These are phyloP conservation scores for Epistrophe grossulariae DNA, from an alignment of 2,888 invertebrate genomes.

Conservation along the genomic window DNA sequence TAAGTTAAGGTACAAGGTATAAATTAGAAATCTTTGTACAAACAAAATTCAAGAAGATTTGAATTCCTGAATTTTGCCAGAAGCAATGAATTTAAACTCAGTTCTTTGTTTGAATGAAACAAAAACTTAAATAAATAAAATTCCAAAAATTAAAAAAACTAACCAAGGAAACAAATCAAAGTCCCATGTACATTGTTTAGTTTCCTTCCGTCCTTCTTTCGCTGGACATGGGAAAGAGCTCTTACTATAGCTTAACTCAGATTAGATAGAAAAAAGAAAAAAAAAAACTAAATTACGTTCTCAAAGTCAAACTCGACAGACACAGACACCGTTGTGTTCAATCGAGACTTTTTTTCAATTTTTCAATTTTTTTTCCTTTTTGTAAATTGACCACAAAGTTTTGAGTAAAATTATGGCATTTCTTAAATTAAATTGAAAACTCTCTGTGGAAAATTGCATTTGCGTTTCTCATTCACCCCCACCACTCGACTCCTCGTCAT, in stretches of 20 bases:
- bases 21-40: too few species aligned
- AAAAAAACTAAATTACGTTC: slow-evolving; percentile 11
- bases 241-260: not conserved
- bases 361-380: slow-evolving; percentile 9
- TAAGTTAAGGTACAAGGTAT: too few species aligned
- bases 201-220: not conserved
- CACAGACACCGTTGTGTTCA: slow-evolving; percentile 5
- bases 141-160: not conserved
- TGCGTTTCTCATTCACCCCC: not conserved
- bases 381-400: slow-evolving; percentile 49
- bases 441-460: slow-evolving; percentile 63
- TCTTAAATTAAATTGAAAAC: slow-evolving; percentile 57
- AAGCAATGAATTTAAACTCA: not conserved
- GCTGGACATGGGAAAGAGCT: not conserved
- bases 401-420: slow-evolving; percentile 38
- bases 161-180: not conserved
- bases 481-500: not conserved
- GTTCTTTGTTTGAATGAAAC: not conserved
- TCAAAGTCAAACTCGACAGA: not conserved
- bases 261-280: not conserved
- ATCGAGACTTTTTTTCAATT: not conserved
- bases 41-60: not conserved
- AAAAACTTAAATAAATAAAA: not conserved
- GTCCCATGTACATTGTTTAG: not conserved
- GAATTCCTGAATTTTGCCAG: not conserved